Conservation (phyloP, 2,113 vertebrate species). For the Zeus faber region DNA sequence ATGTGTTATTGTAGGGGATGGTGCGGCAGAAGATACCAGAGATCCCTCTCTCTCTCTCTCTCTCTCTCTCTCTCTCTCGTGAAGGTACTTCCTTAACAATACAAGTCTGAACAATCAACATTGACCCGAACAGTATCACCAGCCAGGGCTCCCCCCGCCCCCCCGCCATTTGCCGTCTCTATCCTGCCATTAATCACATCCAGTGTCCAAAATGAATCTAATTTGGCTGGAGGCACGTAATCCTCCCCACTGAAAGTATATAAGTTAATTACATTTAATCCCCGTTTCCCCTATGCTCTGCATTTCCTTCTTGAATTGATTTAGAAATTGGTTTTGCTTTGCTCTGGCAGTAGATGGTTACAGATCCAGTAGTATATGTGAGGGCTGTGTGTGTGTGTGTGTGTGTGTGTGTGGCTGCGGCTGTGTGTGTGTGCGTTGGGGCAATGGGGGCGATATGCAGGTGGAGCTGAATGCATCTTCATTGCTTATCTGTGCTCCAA, state of each 20-base stretch:
- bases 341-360: too few species aligned
- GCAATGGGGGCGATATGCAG: too few species aligned
- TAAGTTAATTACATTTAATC: constrained; percentile 49
- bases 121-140: constrained; percentile 8
- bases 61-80: too few species aligned
- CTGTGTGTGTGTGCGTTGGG: constrained; percentile 6
- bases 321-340: constrained; percentile 13
- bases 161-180: constrained; percentile 25
- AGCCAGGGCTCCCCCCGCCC: constrained; percentile 22
- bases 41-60: too few species aligned
- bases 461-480: constrained; percentile 15
- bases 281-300: constrained; percentile 3
- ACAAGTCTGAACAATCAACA: background rate
- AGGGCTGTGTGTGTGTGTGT: too few species aligned
- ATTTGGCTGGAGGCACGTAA: constrained; percentile 43
- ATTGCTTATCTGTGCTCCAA: constrained; percentile 36
- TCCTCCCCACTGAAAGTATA: constrained; percentile 28
- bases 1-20: too few species aligned
- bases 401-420: too few species aligned
- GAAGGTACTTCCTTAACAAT: too few species aligned
- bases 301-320: background rate
- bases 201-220: constrained; percentile 48
- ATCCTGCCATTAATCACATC: constrained; percentile 50
- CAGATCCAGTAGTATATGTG: background rate
- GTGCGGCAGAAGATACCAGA: too few species aligned